A percentile compares a stretch with the other conserved stretches of the same genome.
phyloP scores from a whole-genome alignment of 2,888 invertebrate species.

The Machimus rusticus region DNA sequence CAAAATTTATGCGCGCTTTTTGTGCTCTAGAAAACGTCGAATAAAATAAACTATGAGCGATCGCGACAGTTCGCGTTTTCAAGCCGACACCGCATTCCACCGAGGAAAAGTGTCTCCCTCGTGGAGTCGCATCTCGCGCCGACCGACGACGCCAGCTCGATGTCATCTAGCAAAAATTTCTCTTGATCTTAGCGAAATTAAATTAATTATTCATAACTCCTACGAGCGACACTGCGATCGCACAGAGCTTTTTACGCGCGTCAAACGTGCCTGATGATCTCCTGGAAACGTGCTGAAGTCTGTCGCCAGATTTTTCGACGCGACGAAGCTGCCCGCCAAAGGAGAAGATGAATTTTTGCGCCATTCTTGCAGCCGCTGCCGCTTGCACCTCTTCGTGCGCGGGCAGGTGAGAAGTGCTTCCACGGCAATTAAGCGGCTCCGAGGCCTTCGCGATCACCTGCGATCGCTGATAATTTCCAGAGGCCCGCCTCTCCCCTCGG shows the following conservation, averaged over 20 bases:
- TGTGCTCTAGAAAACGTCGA: constrained; percentile 27
- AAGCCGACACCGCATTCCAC: constrained; percentile 7
- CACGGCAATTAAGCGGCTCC: background rate
- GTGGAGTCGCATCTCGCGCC: background rate
- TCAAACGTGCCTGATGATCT: background rate
- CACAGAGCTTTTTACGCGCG: background rate
- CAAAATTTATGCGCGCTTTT: background rate
- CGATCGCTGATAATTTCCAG: background rate
- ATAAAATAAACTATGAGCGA: constrained; percentile 16
- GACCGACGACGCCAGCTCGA: background rate
- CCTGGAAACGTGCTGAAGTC: background rate
- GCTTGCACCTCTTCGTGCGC: background rate
- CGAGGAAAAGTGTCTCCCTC: constrained; percentile 4
- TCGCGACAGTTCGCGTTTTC: constrained; percentile 17
- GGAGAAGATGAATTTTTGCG: background rate
- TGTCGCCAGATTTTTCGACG: background rate
- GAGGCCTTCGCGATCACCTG: background rate
- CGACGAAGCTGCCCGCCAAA: background rate
- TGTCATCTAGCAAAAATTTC: constrained; percentile 16
- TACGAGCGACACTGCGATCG: background rate
- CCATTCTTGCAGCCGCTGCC: background rate
- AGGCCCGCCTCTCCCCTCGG: background rate
- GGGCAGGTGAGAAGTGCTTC: background rate
- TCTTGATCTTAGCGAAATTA: constrained; percentile 18
- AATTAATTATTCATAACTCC: constrained; percentile 32